These are phyloP conservation scores for Calvadosia cruxmelitensis DNA, from an alignment of 30 jellyfish, hydroid and myxozoan genomes.

Conservation along the genomic window DNA sequence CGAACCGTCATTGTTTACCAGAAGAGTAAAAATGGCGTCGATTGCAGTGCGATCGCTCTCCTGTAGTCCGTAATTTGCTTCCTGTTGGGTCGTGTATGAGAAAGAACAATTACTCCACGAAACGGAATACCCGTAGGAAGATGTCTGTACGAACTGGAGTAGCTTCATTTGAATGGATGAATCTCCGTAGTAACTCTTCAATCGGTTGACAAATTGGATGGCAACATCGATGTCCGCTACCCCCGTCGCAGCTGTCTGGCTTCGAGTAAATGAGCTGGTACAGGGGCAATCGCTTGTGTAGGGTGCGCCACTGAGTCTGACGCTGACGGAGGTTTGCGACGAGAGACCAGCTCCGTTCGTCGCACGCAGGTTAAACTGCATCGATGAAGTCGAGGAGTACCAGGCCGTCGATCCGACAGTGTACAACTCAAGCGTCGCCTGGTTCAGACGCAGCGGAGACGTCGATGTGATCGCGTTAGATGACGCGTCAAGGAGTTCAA, in stretches of 20 bases:
- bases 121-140: constrained; percentile 6
- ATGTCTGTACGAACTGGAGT: constrained; percentile 24
- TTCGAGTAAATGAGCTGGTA: constrained; percentile 15
- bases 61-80: constrained; percentile 48
- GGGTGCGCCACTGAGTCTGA: constrained; percentile 6
- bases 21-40: constrained; percentile 16
- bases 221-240: constrained; percentile 72
- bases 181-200: constrained; percentile 45
- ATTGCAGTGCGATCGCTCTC: constrained; percentile 47
- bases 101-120: constrained; percentile 76
- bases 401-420: not conserved
- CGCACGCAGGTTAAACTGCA: not conserved
- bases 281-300: constrained; percentile 29
- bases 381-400: not conserved
- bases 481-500: not conserved
- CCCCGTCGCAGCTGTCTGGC: constrained; percentile 27
- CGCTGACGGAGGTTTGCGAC: not conserved
- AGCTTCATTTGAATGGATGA: constrained; percentile 24
- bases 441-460: not conserved
- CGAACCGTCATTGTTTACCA: not conserved
- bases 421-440: not conserved
- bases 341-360: not conserved
- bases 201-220: constrained; percentile 38
- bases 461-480: not conserved
- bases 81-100: constrained; percentile 32